Evolutionary conservation across 2,797 vertebrate species (phyloP).

Genomic region (Chaenodraco wilsoni): DNA sequence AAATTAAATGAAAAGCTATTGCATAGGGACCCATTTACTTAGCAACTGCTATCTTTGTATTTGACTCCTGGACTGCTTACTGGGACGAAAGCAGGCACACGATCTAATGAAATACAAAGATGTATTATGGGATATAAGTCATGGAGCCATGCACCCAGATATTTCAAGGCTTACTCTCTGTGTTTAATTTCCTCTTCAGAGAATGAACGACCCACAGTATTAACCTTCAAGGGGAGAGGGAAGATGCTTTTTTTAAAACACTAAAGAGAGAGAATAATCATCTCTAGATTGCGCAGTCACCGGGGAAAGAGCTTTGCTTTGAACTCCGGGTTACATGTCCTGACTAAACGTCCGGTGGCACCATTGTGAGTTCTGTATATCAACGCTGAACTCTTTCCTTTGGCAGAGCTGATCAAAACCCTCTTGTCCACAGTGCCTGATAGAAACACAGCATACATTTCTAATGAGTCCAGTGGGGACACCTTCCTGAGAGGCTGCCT

Average conservation of each 20-base stretch:
- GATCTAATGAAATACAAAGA: conserved; percentile 82
- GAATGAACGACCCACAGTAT: conserved; percentile 77
- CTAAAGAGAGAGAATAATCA: conserved; percentile 64
- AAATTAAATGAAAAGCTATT: conserved; percentile 60
- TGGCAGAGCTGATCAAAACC: conserved; percentile 57
- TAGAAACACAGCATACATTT: conserved; percentile 66
- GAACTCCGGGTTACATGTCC: conserved; percentile 40
- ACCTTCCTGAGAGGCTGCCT: conserved; percentile 57
- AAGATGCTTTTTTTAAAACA: conserved; percentile 66
- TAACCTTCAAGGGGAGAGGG: conserved; percentile 71
- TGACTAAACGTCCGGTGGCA: conserved; percentile 9
- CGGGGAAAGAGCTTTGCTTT: conserved; percentile 48
- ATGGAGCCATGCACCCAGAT: conserved; percentile 74
- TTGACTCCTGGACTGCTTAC: conserved; percentile 79
- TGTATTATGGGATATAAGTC: conserved; percentile 80
- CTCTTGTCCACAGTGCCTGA: conserved; percentile 48
- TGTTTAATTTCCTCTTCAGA: conserved; percentile 78
- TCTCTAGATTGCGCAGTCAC: conserved; percentile 53
- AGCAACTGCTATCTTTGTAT: conserved; percentile 81
- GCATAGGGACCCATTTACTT: conserved; percentile 77
- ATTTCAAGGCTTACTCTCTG: conserved; percentile 74
- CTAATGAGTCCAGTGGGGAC: conserved; percentile 69
- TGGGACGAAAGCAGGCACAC: conserved; percentile 71
- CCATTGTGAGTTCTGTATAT: conserved; percentile 37
- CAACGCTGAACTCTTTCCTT: conserved; percentile 24